These are phyloP conservation scores for Chloroceryle inda DNA, from an alignment of 2,797 vertebrate genomes.

Conservation along the genomic window DNA sequence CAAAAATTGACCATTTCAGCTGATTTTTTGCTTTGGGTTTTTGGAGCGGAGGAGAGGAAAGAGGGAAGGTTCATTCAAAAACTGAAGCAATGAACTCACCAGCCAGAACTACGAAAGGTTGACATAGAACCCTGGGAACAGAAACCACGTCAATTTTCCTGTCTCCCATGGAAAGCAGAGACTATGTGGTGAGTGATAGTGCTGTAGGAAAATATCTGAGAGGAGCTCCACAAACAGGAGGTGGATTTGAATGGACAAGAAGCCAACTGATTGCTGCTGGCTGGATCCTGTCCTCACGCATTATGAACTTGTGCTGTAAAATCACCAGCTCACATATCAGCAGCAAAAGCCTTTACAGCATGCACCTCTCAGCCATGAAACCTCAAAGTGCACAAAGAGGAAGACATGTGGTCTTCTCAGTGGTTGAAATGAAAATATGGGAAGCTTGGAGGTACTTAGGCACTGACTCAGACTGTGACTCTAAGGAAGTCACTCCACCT, in stretches of 20 bases:
- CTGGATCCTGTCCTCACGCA: background rate
- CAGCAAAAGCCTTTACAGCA: background rate
- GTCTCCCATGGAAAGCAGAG: conserved; percentile 53
- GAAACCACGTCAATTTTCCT: conserved; percentile 57
- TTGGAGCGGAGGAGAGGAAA: conserved; percentile 31
- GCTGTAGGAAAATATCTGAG: conserved; percentile 23
- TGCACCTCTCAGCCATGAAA: conserved; percentile 28
- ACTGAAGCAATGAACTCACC: background rate
- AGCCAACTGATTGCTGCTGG: background rate
- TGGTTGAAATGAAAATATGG: conserved; percentile 31
- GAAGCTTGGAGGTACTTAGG: background rate
- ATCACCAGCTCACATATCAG: background rate
- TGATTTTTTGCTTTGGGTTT: conserved; percentile 57
- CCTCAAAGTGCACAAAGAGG: background rate
- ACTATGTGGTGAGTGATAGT: conserved; percentile 3
- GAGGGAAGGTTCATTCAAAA: conserved; percentile 52
- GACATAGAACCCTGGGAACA: conserved; percentile 53
- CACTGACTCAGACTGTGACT: conserved; percentile 43
- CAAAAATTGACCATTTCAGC: conserved; percentile 56
- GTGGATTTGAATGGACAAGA: background rate
- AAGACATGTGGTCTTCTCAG: conserved; percentile 35
- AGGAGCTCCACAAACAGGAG: conserved; percentile 14
- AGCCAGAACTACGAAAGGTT: conserved; percentile 51
- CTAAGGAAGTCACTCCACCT: conserved; percentile 53
- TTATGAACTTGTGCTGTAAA: background rate